Base-by-base conservation (phyloP, 2,888 invertebrate genomes). In the Eristalinus aeneus region DNA sequence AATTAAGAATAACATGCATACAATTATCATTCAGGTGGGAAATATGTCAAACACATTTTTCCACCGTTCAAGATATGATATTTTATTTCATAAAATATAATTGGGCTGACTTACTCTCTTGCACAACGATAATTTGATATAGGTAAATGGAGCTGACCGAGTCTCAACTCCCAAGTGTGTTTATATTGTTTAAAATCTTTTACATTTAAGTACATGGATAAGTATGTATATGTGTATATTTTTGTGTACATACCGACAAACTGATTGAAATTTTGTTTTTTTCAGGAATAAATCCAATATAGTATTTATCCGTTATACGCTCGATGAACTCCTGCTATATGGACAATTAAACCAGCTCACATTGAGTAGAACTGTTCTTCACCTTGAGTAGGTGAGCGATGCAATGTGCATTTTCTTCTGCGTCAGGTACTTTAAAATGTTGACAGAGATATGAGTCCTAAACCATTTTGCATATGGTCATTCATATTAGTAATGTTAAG, bases 401-500 rank as follows among this genome's bases (percentile, higher is more conserved):
- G 27, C 53, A 63, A 32, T 61, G 31, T 53, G 32, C 54, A 54
- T 54, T 54, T 54, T 54, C 54, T 5, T 65, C 46, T 11, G 12
- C 27, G 23, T 65, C 27, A 27, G 46, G 10, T 65, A 46, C 8
- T 46, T 39, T 71, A 20, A 60, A 60, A 39, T 39, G 12, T 71
- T 60, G 60, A 11, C 71, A 71, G 16, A 23, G 39, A 71, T 71
- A 71, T 36, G 58, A 23, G 2, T n/a, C 16, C 12, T n/a, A 9
- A 16, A 69, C 16, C 36, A 10, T 58, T 60, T 71, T 71, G 34
- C 71, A 46, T 46, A n/a, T 36, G 12, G 27, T 60, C 36, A 58
- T 12, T 60, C 39, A 31, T 71, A 27, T 46, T 71, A 61, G 31
- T 32, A 72, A 32, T 61, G 72, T 46, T 22, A 53, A 46, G 72